These are phyloP conservation scores for Tipula confusa DNA, from an alignment of 2,888 invertebrate species.

Conservation along the genomic window DNA sequence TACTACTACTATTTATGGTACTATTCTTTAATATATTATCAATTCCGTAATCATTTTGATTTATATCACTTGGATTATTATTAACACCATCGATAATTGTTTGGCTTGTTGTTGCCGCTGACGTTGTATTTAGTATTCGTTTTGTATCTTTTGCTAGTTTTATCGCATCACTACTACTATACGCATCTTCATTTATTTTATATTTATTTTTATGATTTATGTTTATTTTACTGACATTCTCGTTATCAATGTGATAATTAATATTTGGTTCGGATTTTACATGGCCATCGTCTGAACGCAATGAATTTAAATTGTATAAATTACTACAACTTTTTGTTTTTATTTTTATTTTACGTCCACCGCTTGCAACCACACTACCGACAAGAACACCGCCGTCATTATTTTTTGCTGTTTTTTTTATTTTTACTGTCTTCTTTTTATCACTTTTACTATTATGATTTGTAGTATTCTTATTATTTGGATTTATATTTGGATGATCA, in stretches of 20 bases:
- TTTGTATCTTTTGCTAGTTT: not conserved
- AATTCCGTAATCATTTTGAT: not conserved
- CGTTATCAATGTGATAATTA: constrained; percentile 35
- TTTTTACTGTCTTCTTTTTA: constrained; percentile 33
- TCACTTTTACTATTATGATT: constrained; percentile 13
- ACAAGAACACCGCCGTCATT: not conserved
- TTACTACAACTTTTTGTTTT: constrained; percentile 36
- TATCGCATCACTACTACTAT: not conserved
- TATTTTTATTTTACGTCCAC: constrained; percentile 31
- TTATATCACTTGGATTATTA: not conserved
- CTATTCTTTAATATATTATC: constrained; percentile 28
- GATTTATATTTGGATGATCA: not conserved
- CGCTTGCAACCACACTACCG: not conserved
- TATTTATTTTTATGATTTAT: constrained; percentile 27
- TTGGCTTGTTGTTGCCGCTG: constrained; percentile 7
- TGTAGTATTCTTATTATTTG: not conserved
- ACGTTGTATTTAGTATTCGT: constrained; percentile 27
- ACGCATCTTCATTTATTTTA: not conserved
- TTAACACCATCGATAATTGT: not conserved
- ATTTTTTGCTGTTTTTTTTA: not conserved
- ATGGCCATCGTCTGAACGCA: constrained; percentile 37
- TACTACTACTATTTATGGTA: constrained; percentile 32
- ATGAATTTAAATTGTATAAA: constrained; percentile 34
- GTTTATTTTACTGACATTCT: not conserved
- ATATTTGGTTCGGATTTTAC: constrained; percentile 39